Conservation (phyloP, 2,113 vertebrate genomes). For the Podarcis cretensis region DNA sequence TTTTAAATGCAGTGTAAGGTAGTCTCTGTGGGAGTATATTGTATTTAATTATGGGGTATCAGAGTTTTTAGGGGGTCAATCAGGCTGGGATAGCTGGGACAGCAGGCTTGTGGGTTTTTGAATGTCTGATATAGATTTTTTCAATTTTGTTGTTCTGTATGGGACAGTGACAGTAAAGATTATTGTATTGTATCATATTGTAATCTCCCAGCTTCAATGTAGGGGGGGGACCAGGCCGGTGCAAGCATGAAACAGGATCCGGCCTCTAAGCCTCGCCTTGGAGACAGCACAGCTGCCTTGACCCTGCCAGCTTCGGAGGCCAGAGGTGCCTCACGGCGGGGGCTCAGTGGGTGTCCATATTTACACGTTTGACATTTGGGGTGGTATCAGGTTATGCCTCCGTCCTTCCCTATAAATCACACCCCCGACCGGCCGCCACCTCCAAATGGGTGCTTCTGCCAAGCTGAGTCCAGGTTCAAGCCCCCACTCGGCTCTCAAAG, state of each 20-base stretch:
- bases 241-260: neutral
- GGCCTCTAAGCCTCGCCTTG: neutral
- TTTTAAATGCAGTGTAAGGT: too few species aligned
- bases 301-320: neutral
- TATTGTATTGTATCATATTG: too few species aligned
- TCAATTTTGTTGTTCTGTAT: too few species aligned
- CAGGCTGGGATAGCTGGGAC: too few species aligned
- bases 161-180: too few species aligned
- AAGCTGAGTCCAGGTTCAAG: too few species aligned
- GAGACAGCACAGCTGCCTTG: neutral
- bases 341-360: neutral
- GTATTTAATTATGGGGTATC: too few species aligned
- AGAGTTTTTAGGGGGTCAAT: too few species aligned
- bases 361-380: slow-evolving; percentile 19
- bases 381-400: neutral
- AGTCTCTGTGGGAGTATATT: too few species aligned
- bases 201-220: neutral
- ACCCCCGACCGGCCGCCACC: neutral
- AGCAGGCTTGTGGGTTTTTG: too few species aligned
- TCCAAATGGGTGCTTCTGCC: neutral
- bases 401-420: neutral
- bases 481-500: too few species aligned
- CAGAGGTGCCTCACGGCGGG: neutral
- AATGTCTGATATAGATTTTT: too few species aligned
- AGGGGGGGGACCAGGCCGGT: neutral